phyloP scores from a whole-genome alignment of 2,113 vertebrate species.

The Mustela lutreola region DNA sequence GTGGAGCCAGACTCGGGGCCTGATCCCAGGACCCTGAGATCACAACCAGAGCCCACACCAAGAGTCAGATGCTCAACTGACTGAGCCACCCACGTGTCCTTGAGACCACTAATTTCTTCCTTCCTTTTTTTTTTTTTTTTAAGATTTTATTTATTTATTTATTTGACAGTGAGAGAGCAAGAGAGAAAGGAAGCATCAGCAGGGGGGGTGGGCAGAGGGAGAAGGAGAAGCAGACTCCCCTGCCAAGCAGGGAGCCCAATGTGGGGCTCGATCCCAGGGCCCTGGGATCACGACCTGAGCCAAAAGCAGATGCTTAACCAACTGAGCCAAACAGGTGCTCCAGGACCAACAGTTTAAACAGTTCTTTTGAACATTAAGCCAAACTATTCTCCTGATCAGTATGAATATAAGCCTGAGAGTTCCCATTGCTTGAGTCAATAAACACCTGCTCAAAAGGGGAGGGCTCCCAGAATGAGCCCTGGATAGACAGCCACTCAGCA shows the following conservation, averaged over 20 bases:
- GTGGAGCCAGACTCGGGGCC: not conserved
- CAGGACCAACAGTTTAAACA: not conserved
- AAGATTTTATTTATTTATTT: too few species aligned
- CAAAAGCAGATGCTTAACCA: not conserved
- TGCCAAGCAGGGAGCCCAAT: too few species aligned
- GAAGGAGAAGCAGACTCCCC: too few species aligned
- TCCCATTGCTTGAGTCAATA: too few species aligned
- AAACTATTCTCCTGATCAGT: not conserved
- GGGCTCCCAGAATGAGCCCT: not conserved
- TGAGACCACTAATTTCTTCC: not conserved
- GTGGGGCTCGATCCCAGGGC: not conserved
- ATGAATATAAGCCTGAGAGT: not conserved
- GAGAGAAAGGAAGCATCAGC: too few species aligned
- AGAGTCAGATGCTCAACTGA: not conserved
- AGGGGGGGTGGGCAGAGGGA: too few species aligned
- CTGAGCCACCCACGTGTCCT: not conserved
- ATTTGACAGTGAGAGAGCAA: too few species aligned
- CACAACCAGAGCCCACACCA: not conserved
- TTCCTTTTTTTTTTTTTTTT: too few species aligned
- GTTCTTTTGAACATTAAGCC: not conserved
- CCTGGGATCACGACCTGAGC: not conserved
- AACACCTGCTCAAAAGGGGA: not conserved
- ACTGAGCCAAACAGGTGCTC: not conserved
- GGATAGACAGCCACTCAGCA: not conserved
- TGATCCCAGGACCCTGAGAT: not conserved